These are phyloP conservation scores for Holothuria glaberrima DNA, from an alignment of 35 echinoderm and acorn worm genomes.

Conservation along the genomic window DNA sequence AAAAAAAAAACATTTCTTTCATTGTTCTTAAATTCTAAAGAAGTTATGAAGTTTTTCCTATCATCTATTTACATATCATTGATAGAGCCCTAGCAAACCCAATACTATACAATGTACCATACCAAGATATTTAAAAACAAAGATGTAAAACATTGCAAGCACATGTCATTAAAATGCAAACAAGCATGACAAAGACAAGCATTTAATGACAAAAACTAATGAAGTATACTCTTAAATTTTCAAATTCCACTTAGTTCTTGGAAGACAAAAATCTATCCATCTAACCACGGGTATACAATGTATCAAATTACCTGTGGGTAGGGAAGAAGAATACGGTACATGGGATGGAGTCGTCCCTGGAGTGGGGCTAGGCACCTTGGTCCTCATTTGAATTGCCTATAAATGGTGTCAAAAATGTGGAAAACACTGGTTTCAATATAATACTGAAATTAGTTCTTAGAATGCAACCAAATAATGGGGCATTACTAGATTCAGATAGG, in stretches of 20 bases:
- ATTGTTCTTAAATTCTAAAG: too few species aligned
- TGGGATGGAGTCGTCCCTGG: constrained; percentile 47
- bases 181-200: background rate
- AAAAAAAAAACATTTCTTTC: too few species aligned
- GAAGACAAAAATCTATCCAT: background rate
- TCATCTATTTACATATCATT: too few species aligned
- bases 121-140: too few species aligned
- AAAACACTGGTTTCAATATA: background rate
- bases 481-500: too few species aligned
- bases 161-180: too few species aligned
- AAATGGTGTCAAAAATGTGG: background rate
- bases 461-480: too few species aligned
- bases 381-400: constrained; percentile 46
- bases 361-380: constrained; percentile 55
- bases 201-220: background rate
- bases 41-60: too few species aligned
- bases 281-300: too few species aligned
- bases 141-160: too few species aligned
- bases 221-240: background rate
- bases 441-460: too few species aligned
- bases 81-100: background rate
- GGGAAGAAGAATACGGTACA: constrained; percentile 32
- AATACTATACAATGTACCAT: too few species aligned
- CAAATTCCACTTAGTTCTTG: background rate
- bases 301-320: constrained; percentile 30